phyloP scores from a whole-genome alignment of 2,888 invertebrate genomes.

The Ophraella communa region DNA sequence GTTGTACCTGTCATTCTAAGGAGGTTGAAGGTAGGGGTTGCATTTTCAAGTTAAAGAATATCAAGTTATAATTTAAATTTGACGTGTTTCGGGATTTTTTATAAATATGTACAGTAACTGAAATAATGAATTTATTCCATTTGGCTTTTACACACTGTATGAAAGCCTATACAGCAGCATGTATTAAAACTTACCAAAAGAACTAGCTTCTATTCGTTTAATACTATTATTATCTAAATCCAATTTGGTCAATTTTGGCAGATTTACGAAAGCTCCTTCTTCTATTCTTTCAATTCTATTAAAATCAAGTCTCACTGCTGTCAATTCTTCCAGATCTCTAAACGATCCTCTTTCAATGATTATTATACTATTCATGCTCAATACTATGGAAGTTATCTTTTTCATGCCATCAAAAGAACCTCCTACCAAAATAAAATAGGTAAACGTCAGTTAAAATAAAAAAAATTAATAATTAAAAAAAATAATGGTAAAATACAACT shows the following conservation, averaged over 20 bases:
- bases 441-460: too few species aligned
- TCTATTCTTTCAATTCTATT: slow-evolving; percentile 24
- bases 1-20: too few species aligned
- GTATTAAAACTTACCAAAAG: slow-evolving; percentile 18
- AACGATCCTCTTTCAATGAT: slow-evolving; percentile 16
- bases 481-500: too few species aligned
- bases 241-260: slow-evolving; percentile 20
- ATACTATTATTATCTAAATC: slow-evolving; percentile 26
- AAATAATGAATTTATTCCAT: too few species aligned
- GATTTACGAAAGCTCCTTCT: slow-evolving; percentile 21
- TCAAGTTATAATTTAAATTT: too few species aligned
- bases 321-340: slow-evolving; percentile 16
- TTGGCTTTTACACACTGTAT: too few species aligned
- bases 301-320: slow-evolving; percentile 18
- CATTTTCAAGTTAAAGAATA: too few species aligned
- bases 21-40: too few species aligned
- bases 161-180: neutral
- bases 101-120: too few species aligned
- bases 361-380: slow-evolving; percentile 19
- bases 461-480: too few species aligned
- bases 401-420: slow-evolving; percentile 25
- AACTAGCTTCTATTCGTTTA: slow-evolving; percentile 11
- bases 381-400: slow-evolving; percentile 10
- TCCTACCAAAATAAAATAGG: neutral
- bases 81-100: too few species aligned